Conservation (phyloP, 2,113 vertebrate genomes). For the Opisthocomus hoazin region DNA sequence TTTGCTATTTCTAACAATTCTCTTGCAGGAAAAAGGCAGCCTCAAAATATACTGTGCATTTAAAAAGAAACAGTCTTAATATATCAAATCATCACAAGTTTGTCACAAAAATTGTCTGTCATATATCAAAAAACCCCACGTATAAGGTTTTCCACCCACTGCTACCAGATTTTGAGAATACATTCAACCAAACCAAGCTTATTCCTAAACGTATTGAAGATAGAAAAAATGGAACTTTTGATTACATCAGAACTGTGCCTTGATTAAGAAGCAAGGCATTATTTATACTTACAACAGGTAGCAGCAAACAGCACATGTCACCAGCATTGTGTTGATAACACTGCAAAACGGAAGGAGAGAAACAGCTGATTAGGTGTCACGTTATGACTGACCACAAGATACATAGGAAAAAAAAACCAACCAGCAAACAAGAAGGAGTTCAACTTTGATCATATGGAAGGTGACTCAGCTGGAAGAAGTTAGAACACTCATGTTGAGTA, state of each 20-base stretch:
- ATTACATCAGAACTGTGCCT: neutral
- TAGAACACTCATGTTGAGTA: too few species aligned
- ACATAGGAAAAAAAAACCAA: neutral
- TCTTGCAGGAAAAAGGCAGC: neutral
- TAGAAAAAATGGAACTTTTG: neutral
- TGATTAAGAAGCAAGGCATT: neutral
- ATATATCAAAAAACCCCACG: accelerated
- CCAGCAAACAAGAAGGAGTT: neutral
- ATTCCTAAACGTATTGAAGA: neutral
- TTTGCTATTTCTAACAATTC: neutral
- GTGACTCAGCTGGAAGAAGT: too few species aligned
- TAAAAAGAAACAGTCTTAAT: neutral
- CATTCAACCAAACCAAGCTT: neutral
- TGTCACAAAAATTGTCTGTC: neutral
- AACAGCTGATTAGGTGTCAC: neutral
- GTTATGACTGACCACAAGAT: constrained; percentile 24
- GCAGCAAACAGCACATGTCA: constrained; percentile 93
- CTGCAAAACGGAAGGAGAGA: constrained; percentile 68
- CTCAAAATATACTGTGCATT: neutral
- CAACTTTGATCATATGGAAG: neutral
- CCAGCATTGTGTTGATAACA: constrained; percentile 95
- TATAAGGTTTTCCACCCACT: neutral
- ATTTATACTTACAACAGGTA: constrained; percentile 96
- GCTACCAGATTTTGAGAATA: neutral
- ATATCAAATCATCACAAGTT: neutral